A percentile compares a stretch with the other conserved stretches of the same genome.
Evolutionary conservation across 2,888 invertebrate species (phyloP).

Genomic region (Helleia helle): DNA sequence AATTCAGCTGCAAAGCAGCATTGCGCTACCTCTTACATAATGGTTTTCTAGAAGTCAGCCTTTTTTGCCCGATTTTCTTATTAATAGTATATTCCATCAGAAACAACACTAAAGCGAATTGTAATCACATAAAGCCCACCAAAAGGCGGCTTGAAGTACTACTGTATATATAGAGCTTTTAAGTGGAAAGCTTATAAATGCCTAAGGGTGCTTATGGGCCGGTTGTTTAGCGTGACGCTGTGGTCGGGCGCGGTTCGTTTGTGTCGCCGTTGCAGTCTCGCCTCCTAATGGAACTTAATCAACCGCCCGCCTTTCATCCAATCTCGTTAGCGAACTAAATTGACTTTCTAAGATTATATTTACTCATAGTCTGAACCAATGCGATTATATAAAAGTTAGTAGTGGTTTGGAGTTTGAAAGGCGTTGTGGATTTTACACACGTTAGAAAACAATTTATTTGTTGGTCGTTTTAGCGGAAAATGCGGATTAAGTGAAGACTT

Average conservation of each 20-base stretch:
- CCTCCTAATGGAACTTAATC: conserved; percentile 54
- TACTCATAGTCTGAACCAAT: conserved; percentile 32
- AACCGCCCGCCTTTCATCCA: conserved; percentile 50
- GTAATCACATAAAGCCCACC: conserved; percentile 6
- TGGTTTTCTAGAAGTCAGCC: no score
- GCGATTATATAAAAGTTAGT: background rate
- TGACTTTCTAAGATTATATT: conserved; percentile 46
- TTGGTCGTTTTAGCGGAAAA: no score
- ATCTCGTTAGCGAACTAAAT: conserved; percentile 60
- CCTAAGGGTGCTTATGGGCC: conserved; percentile 11
- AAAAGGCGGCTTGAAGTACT: conserved; percentile 5
- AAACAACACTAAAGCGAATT: no score
- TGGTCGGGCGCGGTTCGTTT: conserved; percentile 35
- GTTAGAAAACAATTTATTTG: no score
- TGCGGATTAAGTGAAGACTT: no score
- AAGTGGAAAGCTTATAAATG: conserved; percentile 11
- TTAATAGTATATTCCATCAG: no score
- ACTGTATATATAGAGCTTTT: conserved; percentile 6
- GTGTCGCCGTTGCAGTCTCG: conserved; percentile 38
- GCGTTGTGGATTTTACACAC: no score
- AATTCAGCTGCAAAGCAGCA: no score
- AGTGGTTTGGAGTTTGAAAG: background rate
- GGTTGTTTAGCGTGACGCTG: conserved; percentile 34
- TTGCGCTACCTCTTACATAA: no score
- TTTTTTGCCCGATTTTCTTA: no score